Conservation (phyloP, 1,140 invertebrate species). For the Polypedilum vanderplanki region DNA sequence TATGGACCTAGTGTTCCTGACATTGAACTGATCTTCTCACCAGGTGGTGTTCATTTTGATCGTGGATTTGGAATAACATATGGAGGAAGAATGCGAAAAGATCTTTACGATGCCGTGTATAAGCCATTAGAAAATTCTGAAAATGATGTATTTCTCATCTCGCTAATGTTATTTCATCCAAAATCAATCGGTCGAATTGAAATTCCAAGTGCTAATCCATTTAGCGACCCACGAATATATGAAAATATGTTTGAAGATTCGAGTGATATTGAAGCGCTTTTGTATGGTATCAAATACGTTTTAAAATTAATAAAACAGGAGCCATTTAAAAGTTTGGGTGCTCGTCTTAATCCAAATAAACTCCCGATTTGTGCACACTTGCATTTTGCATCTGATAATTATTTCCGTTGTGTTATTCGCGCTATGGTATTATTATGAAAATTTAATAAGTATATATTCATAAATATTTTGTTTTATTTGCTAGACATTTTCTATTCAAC, state of each 20-base stretch:
- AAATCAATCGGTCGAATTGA: constrained; percentile 63
- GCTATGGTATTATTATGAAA: constrained; percentile 43
- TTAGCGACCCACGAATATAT: constrained; percentile 62
- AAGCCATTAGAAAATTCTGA: constrained; percentile 47
- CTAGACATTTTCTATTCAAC: constrained; percentile 54
- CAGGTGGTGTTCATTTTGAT: constrained; percentile 53
- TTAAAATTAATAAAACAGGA: constrained; percentile 53
- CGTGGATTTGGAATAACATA: constrained; percentile 52
- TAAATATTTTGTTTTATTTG: too few relatives aligned
- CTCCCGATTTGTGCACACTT: constrained; percentile 53
- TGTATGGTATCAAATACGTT: constrained; percentile 60
- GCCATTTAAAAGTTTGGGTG: constrained; percentile 53
- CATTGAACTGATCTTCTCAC: constrained; percentile 53
- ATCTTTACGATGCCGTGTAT: constrained; percentile 52
- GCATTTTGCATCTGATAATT: constrained; percentile 51
- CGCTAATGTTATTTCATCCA: constrained; percentile 67
- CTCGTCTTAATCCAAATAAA: constrained; percentile 49
- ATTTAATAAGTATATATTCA: too few relatives aligned
- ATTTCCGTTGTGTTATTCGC: constrained; percentile 66
- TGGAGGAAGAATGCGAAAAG: constrained; percentile 49
- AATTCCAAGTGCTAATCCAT: constrained; percentile 62
- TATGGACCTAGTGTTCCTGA: constrained; percentile 51
- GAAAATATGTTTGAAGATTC: constrained; percentile 63
- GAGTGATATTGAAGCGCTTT: constrained; percentile 56
- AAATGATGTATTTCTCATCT: constrained; percentile 56